Conservation (phyloP, 1,140 invertebrate genomes). For the Calosoma granatense region DNA sequence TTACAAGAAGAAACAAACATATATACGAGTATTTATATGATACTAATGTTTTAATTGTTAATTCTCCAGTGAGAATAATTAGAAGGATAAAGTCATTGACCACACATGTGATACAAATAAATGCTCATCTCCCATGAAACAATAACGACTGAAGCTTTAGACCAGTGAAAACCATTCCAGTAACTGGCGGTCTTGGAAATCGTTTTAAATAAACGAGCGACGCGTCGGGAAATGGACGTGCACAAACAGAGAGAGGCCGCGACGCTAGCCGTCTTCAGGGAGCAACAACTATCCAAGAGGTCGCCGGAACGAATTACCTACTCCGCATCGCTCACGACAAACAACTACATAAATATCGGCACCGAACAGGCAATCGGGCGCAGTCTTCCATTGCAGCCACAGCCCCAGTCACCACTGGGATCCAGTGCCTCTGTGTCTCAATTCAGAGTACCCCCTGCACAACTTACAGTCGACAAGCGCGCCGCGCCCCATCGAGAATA, state of each 20-base stretch:
- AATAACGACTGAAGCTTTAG: no score
- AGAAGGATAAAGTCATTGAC: no score
- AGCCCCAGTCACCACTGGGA: no score
- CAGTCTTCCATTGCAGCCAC: no score
- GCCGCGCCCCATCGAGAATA: not conserved
- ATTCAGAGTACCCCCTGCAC: not conserved
- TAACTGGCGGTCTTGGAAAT: not conserved
- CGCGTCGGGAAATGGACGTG: not conserved
- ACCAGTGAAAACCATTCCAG: no score
- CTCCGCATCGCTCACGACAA: constrained; percentile 3
- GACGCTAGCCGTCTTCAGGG: not conserved
- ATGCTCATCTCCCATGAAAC: no score
- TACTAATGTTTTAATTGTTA: no score
- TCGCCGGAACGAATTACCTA: constrained; percentile 1
- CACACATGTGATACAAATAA: no score
- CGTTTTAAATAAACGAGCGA: constrained; percentile 1
- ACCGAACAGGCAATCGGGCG: not conserved
- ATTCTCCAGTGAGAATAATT: no score
- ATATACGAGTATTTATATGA: no score
- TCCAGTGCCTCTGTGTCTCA: not conserved
- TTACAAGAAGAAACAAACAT: no score
- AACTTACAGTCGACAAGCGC: not conserved
- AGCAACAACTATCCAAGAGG: constrained; percentile 1
- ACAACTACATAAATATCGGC: constrained; percentile 5
- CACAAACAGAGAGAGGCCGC: not conserved